Base-by-base conservation (phyloP, 2,888 invertebrate species). In the Molorchus minor region DNA sequence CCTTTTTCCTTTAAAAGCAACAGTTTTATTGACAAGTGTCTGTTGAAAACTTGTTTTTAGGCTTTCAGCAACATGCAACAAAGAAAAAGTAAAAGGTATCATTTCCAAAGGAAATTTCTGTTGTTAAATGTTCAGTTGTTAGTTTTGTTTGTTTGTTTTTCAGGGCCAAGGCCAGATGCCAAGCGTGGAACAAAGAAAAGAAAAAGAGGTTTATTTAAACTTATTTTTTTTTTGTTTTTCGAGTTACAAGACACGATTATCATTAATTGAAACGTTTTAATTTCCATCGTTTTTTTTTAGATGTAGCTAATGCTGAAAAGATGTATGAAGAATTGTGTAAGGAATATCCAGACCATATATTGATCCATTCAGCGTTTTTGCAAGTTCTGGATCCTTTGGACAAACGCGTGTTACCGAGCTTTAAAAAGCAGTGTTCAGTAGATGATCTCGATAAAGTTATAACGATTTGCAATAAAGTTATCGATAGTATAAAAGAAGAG, bases 311-410 rank as follows among this genome's bases (percentile, higher is more conserved):
- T 62, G 85, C 86, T 51, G 77, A 78, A 60, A 73, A 71, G 10
- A 80, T 94, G 54, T 96, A 92, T 78, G 88, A 90, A 61, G 92
- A 93, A 70, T 76, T 94, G 61, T 77, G 86, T 65, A 84, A 86
- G 44, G 85, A 87, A 67, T 89, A 89, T 81, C 89, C 92, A 2
- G 89, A 88, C 51, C 89, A 91, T 82, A 53, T 93, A 49, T 90
- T 91, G 8, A 85, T 92, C 2, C 90, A 94, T 78, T 84, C 90
- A 43, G 88, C 93, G 3, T 90, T 93, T 79, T 82, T 97, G 45
- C 90, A 91, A 74, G 88, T 88, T 17, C 79, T 96, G 15, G 94
- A 95, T 75, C 80, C 88, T 0, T 74, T 82, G 36, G 85, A 84
- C 4, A 82, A 82, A 65, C 78, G 79, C 56, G 75, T 81, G 55